Conservation (phyloP, 2,888 invertebrate species). For the Drosophila buzzatii region DNA sequence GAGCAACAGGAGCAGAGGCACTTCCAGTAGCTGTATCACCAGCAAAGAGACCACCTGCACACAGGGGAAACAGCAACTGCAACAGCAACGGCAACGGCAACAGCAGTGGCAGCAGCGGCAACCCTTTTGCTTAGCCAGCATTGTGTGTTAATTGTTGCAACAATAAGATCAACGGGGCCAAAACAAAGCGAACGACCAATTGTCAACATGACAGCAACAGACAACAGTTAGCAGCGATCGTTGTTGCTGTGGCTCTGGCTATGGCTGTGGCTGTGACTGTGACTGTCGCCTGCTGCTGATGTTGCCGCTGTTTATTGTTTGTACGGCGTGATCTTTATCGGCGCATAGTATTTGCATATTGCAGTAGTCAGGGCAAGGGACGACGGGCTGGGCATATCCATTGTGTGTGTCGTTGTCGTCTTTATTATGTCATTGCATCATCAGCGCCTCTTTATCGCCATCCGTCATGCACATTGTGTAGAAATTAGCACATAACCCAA, state of each 20-base stretch:
- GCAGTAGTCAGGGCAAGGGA: conserved; percentile 15
- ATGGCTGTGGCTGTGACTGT: conserved; percentile 51
- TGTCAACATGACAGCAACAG: conserved; percentile 85
- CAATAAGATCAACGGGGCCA: conserved; percentile 64
- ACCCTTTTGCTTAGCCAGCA: conserved; percentile 57
- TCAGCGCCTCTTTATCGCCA: conserved; percentile 75
- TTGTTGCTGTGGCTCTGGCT: conserved; percentile 43
- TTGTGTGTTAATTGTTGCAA: conserved; percentile 79
- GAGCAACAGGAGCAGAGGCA: conserved; percentile 2
- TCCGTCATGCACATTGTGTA: conserved; percentile 80
- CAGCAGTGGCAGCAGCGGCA: conserved; percentile 18
- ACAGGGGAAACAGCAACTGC: conserved; percentile 8
- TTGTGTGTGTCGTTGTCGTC: conserved; percentile 63
- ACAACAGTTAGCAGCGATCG: conserved; percentile 73
- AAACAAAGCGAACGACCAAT: conserved; percentile 76
- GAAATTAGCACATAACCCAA: conserved; percentile 80
- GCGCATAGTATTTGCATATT: conserved; percentile 75
- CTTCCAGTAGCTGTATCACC: conserved; percentile 1
- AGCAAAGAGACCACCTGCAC: conserved; percentile 69
- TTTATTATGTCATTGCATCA: conserved; percentile 81
- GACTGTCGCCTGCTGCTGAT: conserved; percentile 46
- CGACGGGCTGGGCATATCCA: conserved; percentile 17
- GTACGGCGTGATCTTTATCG: conserved; percentile 77
- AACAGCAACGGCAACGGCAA: background rate
- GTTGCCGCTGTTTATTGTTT: conserved; percentile 67